These are phyloP conservation scores for Semicossyphus pulcher DNA, from an alignment of 2,113 vertebrate genomes.

Conservation along the genomic window DNA sequence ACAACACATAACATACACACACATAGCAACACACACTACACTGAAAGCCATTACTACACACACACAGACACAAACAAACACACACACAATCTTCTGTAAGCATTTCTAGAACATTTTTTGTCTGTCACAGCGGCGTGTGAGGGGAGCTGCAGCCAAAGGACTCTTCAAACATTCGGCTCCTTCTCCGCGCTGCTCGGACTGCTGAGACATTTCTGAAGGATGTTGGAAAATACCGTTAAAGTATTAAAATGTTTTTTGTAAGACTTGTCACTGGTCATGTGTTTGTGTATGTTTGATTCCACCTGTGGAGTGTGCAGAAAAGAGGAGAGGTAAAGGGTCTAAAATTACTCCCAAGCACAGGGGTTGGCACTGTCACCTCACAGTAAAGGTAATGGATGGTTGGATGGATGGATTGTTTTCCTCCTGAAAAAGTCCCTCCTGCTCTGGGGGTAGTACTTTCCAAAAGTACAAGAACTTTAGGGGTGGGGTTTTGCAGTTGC, in stretches of 20 bases:
- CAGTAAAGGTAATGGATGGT: too few relatives aligned
- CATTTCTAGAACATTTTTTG: constrained; percentile 66
- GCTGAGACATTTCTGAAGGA: constrained; percentile 73
- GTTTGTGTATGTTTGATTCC: constrained; percentile 23
- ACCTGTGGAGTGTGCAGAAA: not conserved
- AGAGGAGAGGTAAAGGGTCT: too few relatives aligned
- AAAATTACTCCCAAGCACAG: too few relatives aligned
- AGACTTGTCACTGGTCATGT: constrained; percentile 46
- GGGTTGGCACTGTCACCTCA: too few relatives aligned
- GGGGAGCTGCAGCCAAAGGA: constrained; percentile 81
- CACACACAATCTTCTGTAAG: constrained; percentile 64
- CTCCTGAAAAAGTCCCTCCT: too few relatives aligned
- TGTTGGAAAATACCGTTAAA: constrained; percentile 69
- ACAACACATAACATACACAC: constrained; percentile 30
- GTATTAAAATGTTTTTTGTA: constrained; percentile 82
- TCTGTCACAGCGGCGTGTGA: constrained; percentile 56
- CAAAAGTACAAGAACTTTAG: too few relatives aligned
- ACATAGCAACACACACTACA: constrained; percentile 28
- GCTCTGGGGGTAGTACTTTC: too few relatives aligned
- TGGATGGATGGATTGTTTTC: too few relatives aligned
- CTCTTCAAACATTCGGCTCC: constrained; percentile 71
- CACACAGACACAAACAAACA: constrained; percentile 30
- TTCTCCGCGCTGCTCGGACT: constrained; percentile 53
- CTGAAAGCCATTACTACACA: constrained; percentile 56
- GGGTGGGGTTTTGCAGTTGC: too few relatives aligned